Conservation (phyloP, 2,113 vertebrate species). For the Myanophis thanlyinensis region DNA sequence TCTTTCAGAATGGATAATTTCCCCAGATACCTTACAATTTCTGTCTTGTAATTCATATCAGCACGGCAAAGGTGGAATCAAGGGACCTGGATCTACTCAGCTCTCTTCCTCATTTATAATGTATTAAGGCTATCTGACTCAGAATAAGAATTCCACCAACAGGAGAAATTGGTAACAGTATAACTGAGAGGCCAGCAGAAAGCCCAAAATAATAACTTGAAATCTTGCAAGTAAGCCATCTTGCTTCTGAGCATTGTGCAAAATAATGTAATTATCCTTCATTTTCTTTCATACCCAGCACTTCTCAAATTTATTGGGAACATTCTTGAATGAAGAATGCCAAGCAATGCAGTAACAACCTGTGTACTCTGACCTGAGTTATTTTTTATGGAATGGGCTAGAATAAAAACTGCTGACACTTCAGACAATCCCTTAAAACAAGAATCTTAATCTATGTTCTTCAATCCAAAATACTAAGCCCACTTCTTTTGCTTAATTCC, state of each 20-base stretch:
- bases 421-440: slow-evolving; percentile 68
- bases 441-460: slow-evolving; percentile 40
- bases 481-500: slow-evolving; percentile 51
- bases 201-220: neutral
- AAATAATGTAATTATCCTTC: slow-evolving; percentile 54
- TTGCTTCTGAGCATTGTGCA: slow-evolving; percentile 65
- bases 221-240: slow-evolving; percentile 40
- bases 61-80: slow-evolving; percentile 48
- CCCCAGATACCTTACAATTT: slow-evolving; percentile 1
- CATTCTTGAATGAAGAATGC: slow-evolving; percentile 65
- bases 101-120: slow-evolving; percentile 48
- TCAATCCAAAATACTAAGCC: slow-evolving; percentile 46
- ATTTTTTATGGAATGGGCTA: slow-evolving; percentile 74
- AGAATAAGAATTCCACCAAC: slow-evolving; percentile 59
- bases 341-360: slow-evolving; percentile 60
- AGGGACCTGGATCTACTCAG: slow-evolving; percentile 40
- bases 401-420: slow-evolving; percentile 58
- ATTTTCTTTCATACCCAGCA: slow-evolving; percentile 40
- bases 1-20: neutral
- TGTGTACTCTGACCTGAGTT: slow-evolving; percentile 72
- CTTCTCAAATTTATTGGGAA: slow-evolving; percentile 53
- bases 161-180: slow-evolving; percentile 49
- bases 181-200: slow-evolving; percentile 14
- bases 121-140: slow-evolving; percentile 72
- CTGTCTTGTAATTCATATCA: neutral